A percentile compares a stretch with the other conserved stretches of the same genome.
Evolutionary conservation across 2,797 vertebrate species (phyloP).

Genomic region (Helicolenus hilgendorfi): DNA sequence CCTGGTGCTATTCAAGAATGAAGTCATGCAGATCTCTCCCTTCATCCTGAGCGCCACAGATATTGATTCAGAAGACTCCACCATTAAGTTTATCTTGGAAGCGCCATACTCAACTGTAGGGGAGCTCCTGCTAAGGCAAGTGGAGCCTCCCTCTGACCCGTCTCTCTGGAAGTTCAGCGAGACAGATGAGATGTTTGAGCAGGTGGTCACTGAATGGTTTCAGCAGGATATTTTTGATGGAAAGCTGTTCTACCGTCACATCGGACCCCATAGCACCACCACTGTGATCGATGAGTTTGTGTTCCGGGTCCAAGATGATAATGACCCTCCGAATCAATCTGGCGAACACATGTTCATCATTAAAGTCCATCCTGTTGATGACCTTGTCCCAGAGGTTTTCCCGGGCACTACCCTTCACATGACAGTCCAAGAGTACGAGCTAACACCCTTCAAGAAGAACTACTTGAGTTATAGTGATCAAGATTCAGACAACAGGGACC

Average conservation of each 20-base stretch:
- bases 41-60: slow-evolving; percentile 94
- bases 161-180: slow-evolving; percentile 90
- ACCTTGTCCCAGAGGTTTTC: slow-evolving; percentile 88
- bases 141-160: slow-evolving; percentile 87
- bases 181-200: slow-evolving; percentile 93
- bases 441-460: slow-evolving; percentile 91
- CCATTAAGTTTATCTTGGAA: slow-evolving; percentile 91
- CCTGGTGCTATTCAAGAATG: slow-evolving; percentile 91
- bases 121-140: slow-evolving; percentile 91
- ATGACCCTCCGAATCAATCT: slow-evolving; percentile 93
- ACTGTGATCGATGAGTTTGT: slow-evolving; percentile 86
- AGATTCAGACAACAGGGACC: slow-evolving; percentile 93
- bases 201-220: slow-evolving; percentile 93
- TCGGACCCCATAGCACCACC: slow-evolving; percentile 88
- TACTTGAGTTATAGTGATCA: slow-evolving; percentile 92
- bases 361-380: slow-evolving; percentile 92
- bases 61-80: slow-evolving; percentile 93
- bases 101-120: slow-evolving; percentile 85
- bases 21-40: slow-evolving; percentile 93
- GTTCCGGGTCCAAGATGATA: slow-evolving; percentile 94
- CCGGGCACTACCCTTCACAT: slow-evolving; percentile 92
- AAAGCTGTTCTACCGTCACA: slow-evolving; percentile 93
- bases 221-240: slow-evolving; percentile 94
- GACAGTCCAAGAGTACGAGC: slow-evolving; percentile 93
- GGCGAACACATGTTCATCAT: slow-evolving; percentile 90